phyloP scores from a whole-genome alignment of 1,140 invertebrate genomes.

The Solenopsis fugax region DNA sequence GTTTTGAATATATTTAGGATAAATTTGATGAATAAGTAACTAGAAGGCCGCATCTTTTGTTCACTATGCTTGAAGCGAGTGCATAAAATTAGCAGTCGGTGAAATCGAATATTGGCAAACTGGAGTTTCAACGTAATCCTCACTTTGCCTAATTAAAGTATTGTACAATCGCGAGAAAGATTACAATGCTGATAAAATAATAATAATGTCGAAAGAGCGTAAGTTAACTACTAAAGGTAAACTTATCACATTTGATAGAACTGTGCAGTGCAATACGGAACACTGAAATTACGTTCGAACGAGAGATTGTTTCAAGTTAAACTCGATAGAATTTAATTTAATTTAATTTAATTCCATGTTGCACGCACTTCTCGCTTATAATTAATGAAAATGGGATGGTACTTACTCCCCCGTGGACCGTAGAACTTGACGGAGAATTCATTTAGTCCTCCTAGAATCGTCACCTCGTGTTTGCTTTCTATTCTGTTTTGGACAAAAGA shows the following conservation, averaged over 20 bases:
- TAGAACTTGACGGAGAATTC: slow-evolving; percentile 99
- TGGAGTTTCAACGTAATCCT: background rate
- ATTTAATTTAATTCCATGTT: background rate
- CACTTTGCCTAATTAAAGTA: background rate
- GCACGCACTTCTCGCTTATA: background rate
- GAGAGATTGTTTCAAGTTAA: background rate
- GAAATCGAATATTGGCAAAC: slow-evolving; percentile 2
- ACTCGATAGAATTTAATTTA: background rate
- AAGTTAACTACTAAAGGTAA: background rate
- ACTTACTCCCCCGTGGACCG: slow-evolving; percentile 97
- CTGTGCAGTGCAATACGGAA: background rate
- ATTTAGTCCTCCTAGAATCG: slow-evolving; percentile 98
- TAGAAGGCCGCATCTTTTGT: no score
- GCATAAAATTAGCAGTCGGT: background rate
- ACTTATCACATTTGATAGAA: background rate
- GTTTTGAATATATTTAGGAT: no score
- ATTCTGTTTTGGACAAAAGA: slow-evolving; percentile 89
- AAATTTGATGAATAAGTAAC: no score
- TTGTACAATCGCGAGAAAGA: background rate
- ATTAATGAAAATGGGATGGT: slow-evolving; percentile 63
- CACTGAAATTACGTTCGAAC: slow-evolving; percentile 7
- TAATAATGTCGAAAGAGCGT: background rate
- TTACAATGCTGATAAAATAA: background rate
- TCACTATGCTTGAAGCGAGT: background rate
- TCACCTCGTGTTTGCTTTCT: slow-evolving; percentile 99